A percentile compares a stretch with the other conserved stretches of the same genome.
phyloP scores from a whole-genome alignment of 1,140 invertebrate genomes.

The Eurosta solidaginis region DNA sequence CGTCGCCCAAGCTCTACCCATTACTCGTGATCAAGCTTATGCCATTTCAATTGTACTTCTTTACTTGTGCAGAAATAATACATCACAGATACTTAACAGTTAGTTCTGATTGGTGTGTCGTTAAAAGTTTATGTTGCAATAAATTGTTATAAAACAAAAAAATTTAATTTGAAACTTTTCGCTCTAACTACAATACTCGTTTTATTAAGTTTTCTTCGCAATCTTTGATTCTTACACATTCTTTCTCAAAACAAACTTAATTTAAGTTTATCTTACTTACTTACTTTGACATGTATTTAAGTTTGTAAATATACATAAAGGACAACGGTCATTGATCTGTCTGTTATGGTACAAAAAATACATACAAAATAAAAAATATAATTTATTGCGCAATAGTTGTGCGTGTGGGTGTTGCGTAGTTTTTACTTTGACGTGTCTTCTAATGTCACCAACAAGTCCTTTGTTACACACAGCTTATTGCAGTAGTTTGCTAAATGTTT shows the following conservation, averaged over 20 bases:
- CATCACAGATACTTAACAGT: not conserved
- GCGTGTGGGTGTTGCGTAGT: not conserved
- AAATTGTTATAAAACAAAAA: conserved; percentile 12
- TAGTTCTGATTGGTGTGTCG: not conserved
- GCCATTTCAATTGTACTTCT: not conserved
- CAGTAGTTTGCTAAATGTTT: not conserved
- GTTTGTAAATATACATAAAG: not conserved
- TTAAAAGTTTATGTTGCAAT: not conserved
- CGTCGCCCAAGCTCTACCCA: too few relatives aligned
- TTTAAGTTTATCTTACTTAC: not conserved
- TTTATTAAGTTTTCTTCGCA: too few relatives aligned
- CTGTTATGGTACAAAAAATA: not conserved
- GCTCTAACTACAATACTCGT: too few relatives aligned
- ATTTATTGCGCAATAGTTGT: not conserved
- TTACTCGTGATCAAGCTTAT: too few relatives aligned
- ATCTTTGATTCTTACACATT: too few relatives aligned
- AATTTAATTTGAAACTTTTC: not conserved
- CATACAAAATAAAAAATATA: not conserved
- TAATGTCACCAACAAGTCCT: not conserved
- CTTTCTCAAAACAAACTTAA: not conserved
- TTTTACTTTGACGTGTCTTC: not conserved
- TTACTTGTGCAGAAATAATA: too few relatives aligned
- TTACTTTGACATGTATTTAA: too few relatives aligned
- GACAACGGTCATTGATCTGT: not conserved
- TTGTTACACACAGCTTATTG: not conserved